Base-by-base conservation (phyloP, 2,888 invertebrate species). In the Leptopterna dolabrata region DNA sequence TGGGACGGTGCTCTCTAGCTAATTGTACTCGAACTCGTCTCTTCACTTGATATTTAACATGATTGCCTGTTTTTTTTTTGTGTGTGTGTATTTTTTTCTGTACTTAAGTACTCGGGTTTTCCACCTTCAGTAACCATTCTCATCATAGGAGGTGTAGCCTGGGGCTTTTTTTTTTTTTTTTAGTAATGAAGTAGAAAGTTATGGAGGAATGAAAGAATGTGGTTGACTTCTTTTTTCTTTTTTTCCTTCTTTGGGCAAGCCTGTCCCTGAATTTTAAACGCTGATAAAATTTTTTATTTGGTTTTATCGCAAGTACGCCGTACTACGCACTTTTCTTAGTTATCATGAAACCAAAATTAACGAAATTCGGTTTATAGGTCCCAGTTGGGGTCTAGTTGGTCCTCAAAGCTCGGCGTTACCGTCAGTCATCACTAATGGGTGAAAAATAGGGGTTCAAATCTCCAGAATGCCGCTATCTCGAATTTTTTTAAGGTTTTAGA, bases 11-110 rank as follows among this genome's bases (percentile, higher is more conserved):
- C 86, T 87, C 30, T 87, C 86, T 87, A 80, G 80, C 78, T 87
- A 87, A 87, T 87, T 87, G 80, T 45, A 45, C 27, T 63, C 45
- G 19, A 29, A 36, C 55, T 41, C 30, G 16, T 19, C 73, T 85
- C 84, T 73, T 85, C 84, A 43, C 84, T 29, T 55, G 81, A 81
- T 81, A 55, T 85, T 85, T 71, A 83, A 73, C 84, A 73, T 85
- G 81, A 81, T 81, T 81, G 81, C 51, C 19, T 81, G 55, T 81
- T 81, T 81, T 81, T 81, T 81, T 51, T 0, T 13, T 4, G 19
- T 2, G n/a, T n/a, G n/a, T n/a, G n/a, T n/a, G n/a, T n/a, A n/a
- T n/a, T n/a, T n/a, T n/a, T n/a, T n/a, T n/a, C n/a, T n/a, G n/a
- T n/a, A n/a, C n/a, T n/a, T n/a, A 27, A 0, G 24, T 24, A 63